Evolutionary conservation across 2,888 invertebrate species (phyloP).

Genomic region (Mythimna impura): DNA sequence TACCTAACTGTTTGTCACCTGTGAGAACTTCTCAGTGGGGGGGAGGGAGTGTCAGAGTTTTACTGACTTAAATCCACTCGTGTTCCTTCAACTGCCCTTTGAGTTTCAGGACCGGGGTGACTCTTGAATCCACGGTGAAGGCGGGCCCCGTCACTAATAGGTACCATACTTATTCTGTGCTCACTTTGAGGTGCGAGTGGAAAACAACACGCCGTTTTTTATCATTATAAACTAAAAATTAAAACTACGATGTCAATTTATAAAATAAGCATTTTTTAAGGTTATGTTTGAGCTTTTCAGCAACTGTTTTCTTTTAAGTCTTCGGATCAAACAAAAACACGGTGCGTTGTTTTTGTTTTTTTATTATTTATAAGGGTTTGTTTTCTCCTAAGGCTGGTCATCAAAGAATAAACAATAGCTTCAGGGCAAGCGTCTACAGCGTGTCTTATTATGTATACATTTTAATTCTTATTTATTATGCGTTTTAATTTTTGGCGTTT

Average conservation of each 20-base stretch:
- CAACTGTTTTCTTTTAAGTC: slow-evolving; percentile 19
- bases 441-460: not conserved
- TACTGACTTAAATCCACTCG: no score
- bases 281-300: slow-evolving; percentile 5
- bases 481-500: no score
- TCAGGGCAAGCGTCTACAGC: not conserved
- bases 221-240: not conserved
- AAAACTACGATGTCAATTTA: not conserved
- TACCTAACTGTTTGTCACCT: no score
- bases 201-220: not conserved
- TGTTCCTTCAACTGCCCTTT: no score
- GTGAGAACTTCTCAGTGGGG: no score
- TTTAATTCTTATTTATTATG: not conserved
- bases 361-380: slow-evolving; percentile 35
- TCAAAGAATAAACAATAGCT: slow-evolving; percentile 23
- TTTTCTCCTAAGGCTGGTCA: not conserved
- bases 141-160: no score
- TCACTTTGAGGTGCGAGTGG: no score
- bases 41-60: no score
- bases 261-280: no score
- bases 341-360: slow-evolving; percentile 23
- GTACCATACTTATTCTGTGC: no score
- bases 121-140: no score
- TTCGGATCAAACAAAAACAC: slow-evolving; percentile 20
- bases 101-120: no score